Conservation (phyloP, 2,797 vertebrate species). For the Luscinia megarhynchos region DNA sequence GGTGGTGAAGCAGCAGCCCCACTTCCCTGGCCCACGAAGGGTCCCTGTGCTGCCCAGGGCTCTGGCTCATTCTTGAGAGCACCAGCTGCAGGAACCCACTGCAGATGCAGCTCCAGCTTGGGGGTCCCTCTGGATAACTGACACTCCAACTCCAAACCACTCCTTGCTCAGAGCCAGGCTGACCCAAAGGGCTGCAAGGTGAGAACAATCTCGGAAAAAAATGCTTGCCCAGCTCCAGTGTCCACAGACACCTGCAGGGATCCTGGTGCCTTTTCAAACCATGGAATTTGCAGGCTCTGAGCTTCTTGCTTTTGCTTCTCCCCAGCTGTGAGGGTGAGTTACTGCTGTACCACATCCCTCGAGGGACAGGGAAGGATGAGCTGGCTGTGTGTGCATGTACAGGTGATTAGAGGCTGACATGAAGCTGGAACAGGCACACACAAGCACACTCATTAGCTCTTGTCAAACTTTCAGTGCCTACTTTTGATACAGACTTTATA, state of each 20-base stretch:
- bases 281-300: neutral
- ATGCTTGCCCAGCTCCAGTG: neutral
- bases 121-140: accelerated
- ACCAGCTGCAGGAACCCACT: neutral
- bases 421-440: neutral
- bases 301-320: neutral
- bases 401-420: slow-evolving; percentile 18
- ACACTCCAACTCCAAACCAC: neutral
- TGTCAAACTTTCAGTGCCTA: neutral
- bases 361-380: neutral
- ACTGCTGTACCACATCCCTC: neutral
- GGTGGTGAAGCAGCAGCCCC: neutral
- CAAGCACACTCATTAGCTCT: slow-evolving; percentile 5
- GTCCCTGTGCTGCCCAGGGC: neutral
- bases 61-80: neutral
- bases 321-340: neutral
- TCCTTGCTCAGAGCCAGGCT: neutral
- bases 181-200: neutral
- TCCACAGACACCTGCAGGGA: accelerated
- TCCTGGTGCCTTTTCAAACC: neutral
- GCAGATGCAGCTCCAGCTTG: neutral
- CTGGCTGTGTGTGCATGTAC: neutral
- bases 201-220: neutral
- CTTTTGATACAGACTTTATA: neutral
- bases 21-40: neutral